A percentile compares a stretch with the other conserved stretches of the same genome.
Evolutionary conservation across 2,797 vertebrate genomes (phyloP).

Genomic region (Gymnodraco acuticeps): DNA sequence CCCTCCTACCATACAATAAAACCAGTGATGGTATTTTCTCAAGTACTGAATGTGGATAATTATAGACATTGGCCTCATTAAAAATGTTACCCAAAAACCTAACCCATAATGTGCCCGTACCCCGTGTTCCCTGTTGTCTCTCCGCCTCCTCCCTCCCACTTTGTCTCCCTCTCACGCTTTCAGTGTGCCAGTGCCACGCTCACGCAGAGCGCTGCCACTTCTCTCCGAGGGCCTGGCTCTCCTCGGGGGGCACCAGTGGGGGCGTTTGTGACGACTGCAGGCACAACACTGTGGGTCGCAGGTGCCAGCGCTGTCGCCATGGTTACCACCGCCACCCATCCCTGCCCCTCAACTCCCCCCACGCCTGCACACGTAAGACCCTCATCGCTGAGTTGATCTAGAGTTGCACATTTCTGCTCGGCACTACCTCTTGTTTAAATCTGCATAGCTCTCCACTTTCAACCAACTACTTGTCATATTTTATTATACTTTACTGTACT

Average conservation of each 20-base stretch:
- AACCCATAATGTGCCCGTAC: background rate
- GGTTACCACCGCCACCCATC: conserved; percentile 86
- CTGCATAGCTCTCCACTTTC: too few relatives aligned
- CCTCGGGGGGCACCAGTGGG: conserved; percentile 85
- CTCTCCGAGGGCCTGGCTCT: conserved; percentile 86
- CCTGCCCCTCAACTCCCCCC: conserved; percentile 81
- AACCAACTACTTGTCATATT: too few relatives aligned
- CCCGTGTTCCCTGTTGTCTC: background rate
- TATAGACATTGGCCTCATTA: too few relatives aligned
- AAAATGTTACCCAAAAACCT: too few relatives aligned
- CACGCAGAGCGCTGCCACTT: conserved; percentile 91
- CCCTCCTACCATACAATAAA: too few relatives aligned
- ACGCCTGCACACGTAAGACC: conserved; percentile 89
- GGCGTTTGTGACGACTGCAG: conserved; percentile 89
- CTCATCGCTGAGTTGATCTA: background rate
- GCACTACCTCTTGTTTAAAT: too few relatives aligned
- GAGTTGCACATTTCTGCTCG: too few relatives aligned
- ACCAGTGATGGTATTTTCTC: too few relatives aligned
- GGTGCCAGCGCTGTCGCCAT: conserved; percentile 88
- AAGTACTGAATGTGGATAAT: too few relatives aligned
- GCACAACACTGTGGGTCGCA: conserved; percentile 89
- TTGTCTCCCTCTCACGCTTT: background rate
- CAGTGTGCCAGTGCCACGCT: conserved; percentile 91
- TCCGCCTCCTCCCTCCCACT: background rate
- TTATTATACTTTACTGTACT: too few relatives aligned